Evolutionary conservation across 2,113 vertebrate genomes (phyloP), one percentile per base, ranked within the genome.

Genomic region (Charadrius vociferus): DNA sequence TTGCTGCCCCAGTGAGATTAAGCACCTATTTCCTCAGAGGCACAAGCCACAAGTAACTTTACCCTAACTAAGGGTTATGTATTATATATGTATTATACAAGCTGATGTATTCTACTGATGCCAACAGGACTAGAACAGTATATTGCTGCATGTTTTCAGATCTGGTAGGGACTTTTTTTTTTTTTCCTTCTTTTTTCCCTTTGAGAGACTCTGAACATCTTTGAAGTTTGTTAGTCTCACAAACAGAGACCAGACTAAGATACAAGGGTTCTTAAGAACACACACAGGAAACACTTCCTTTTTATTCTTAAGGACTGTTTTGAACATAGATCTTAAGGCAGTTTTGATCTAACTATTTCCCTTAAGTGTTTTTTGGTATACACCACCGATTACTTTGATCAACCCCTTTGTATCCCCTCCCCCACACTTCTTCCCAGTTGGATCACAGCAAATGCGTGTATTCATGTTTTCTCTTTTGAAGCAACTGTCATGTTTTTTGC

Each of bases 211-310:
- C 47, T 67, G 52, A 72, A 41, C 52, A 75, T 34, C 78, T 97
- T 80, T 94, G 78, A 91, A 89, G 81, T 68, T 39, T 23, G 39
- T 23, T 39, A 39, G 43, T 55, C 32, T 56, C 56, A 59, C 17
- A 65, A 52, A 75, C 36, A 81, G 45, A 67, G 16, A 62, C 7
- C 62, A 93, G 43, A 45, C 52, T 21, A 91, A 95, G 73, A 93
- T 19, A 30, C 37, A 72, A 78, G 56, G 6, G 61, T 65, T 93
- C 84, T 88, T 87, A 43, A 93, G 78, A 86, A 89, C 1, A 1
- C 73, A 63, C 45, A 87, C 86, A 95, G 93, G 91, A 96, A 96
- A 87, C 56, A 61, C 53, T 92, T 96, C 89, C 61, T 96, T 94
- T 95, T 95, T 65, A 75, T 85, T 96, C 73, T 87, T 81, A 53